phyloP scores from a whole-genome alignment of 30 jellyfish, hydroid and myxozoan genomes.

The Hydractinia echinata region DNA sequence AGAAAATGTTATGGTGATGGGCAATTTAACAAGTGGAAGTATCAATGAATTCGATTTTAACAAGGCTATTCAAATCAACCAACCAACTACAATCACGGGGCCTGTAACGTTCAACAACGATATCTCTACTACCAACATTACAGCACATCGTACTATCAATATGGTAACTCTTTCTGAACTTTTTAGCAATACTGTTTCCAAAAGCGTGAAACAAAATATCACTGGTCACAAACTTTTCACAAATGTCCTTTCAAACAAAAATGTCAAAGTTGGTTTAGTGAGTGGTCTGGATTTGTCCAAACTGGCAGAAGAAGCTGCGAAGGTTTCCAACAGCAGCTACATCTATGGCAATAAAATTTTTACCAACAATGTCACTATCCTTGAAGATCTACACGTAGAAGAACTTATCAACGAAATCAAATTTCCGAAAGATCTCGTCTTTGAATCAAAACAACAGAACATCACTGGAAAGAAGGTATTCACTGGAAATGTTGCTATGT shows the following conservation, averaged over 20 bases:
- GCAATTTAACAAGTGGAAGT: slow-evolving; percentile 6
- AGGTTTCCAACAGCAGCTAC: not conserved
- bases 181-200: slow-evolving; percentile 30
- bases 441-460: slow-evolving; percentile 18
- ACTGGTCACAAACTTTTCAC: slow-evolving; percentile 41
- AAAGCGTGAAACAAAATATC: slow-evolving; percentile 31
- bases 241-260: not conserved
- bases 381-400: slow-evolving; percentile 13
- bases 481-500: slow-evolving; percentile 3
- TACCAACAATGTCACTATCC: slow-evolving; percentile 13
- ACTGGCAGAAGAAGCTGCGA: not conserved
- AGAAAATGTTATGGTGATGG: not conserved
- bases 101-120: not conserved
- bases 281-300: slow-evolving; percentile 39
- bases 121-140: not conserved
- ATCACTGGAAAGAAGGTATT: slow-evolving; percentile 49
- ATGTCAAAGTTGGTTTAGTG: slow-evolving; percentile 14
- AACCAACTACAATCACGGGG: slow-evolving; percentile 9
- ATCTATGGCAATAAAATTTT: slow-evolving; percentile 25
- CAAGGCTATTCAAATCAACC: slow-evolving; percentile 11
- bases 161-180: slow-evolving; percentile 21
- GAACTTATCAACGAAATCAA: slow-evolving; percentile 33
- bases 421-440: slow-evolving; percentile 53
- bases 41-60: slow-evolving; percentile 21
- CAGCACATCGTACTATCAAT: not conserved